Base-by-base conservation (phyloP, 1,140 invertebrate genomes). In the Temnothorax longispinosus region DNA sequence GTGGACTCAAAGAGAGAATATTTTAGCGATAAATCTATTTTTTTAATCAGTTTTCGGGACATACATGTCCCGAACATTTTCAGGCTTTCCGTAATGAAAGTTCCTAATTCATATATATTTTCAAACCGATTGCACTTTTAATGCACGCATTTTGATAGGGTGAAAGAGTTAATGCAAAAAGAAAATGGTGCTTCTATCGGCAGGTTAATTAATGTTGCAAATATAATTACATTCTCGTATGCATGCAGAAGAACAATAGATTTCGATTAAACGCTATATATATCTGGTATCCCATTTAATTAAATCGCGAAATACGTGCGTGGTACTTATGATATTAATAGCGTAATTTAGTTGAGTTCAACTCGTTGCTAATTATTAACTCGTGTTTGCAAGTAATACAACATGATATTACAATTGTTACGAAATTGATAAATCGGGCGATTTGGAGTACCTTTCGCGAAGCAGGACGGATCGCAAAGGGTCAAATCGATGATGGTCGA, bases 351-450 rank as follows among this genome's bases (percentile, higher is more conserved):
- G 69, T 60, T 38, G 80, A 60, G 41, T 35, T 74, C 4, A 74
- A 84, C n/a, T 84, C 54, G 32, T 74, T 84, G 54, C 21, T 60
- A 84, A 84, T 84, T 84, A 84, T 84, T 84, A 75, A 75, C 80
- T 56, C 67, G n/a, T 84, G 15, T 74, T 82, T 84, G 72, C 41
- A 69, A 50, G 11, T 74, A 60, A 60, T 32, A 47, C 7, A 60
- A 32, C 10, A 7, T n/a, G 41, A 75, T 75, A 84, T 84, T 50
- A 54, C 69, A 44, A 56, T 60, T 47, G 67, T 69, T 80, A 27
- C 41, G 2, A 54, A 11, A 75, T 84, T 74, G 44, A 74, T 75
- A 82, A 56, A 60, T 62, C 21, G n/a, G 2, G 10, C 52, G 11
- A 84, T 56, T 60, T 32, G 11, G 13, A 44, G 4, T 84, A 50